These are phyloP conservation scores for Drosophila borealis DNA, from an alignment of 2,888 invertebrate species.

Conservation along the genomic window DNA sequence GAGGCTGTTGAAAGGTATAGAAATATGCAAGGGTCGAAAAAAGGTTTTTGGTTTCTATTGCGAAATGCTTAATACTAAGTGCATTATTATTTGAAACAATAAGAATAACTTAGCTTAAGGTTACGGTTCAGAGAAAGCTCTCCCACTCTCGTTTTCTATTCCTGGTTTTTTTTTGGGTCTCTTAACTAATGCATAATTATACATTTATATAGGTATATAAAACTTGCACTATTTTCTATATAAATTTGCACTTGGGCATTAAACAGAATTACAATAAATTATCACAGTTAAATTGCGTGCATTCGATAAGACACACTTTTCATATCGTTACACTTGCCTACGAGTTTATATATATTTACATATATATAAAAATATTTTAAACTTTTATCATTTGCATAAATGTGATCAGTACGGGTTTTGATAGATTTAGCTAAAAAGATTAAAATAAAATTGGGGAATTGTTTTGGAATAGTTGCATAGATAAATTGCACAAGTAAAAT, in stretches of 20 bases:
- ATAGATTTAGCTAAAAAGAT: constrained; percentile 51
- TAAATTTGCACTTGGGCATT: constrained; percentile 62
- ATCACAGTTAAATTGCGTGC: constrained; percentile 80
- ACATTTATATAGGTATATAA: constrained; percentile 40
- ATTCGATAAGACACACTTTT: constrained; percentile 67
- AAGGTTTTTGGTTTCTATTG: constrained; percentile 13
- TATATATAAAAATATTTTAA: constrained; percentile 51
- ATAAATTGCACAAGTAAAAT: constrained; percentile 64
- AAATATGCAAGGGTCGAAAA: constrained; percentile 23
- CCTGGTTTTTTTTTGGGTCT: constrained; percentile 1
- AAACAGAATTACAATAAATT: constrained; percentile 68
- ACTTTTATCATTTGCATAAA: constrained; percentile 21
- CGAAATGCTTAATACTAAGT: constrained; percentile 48
- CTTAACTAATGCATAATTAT: constrained; percentile 60
- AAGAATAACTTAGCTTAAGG: constrained; percentile 13
- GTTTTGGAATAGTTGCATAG: constrained; percentile 74
- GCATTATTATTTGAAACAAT: constrained; percentile 32
- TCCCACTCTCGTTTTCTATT: neutral
- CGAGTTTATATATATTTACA: constrained; percentile 16
- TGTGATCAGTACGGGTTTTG: constrained; percentile 26
- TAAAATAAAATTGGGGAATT: constrained; percentile 59
- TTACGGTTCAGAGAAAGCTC: constrained; percentile 3
- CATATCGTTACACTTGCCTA: constrained; percentile 36
- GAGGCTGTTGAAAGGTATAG: constrained; percentile 13
- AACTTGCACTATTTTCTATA: constrained; percentile 58